A percentile compares a stretch with the other conserved stretches of the same genome.
Conservation (phyloP, 2,113 vertebrate species). For the Dascyllus trimaculatus region DNA sequence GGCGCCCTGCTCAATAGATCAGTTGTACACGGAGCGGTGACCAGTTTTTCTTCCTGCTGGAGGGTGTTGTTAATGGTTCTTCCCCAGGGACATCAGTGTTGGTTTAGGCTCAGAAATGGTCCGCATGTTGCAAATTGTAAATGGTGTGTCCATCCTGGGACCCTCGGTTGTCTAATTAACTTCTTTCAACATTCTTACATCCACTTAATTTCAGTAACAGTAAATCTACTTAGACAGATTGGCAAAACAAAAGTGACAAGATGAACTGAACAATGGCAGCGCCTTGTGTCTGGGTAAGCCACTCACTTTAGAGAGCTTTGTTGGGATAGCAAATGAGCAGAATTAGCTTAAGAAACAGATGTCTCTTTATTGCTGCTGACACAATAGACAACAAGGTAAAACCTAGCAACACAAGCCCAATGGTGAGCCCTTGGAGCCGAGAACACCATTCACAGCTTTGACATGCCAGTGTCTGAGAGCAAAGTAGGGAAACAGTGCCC, state of each 20-base stretch:
- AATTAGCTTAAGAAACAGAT: conserved; percentile 57
- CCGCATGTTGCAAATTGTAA: conserved; percentile 9
- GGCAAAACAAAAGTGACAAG: conserved; percentile 56
- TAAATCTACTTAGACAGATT: conserved; percentile 43
- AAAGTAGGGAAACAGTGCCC: conserved; percentile 70
- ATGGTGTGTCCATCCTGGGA: background rate
- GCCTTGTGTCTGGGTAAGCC: conserved; percentile 25
- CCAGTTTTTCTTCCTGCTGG: background rate
- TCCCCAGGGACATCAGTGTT: conserved; percentile 19
- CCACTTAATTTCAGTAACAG: conserved; percentile 25
- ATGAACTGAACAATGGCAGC: conserved; percentile 36
- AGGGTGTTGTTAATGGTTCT: conserved; percentile 30
- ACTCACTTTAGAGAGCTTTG: conserved; percentile 44
- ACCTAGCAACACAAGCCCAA: conserved; percentile 35
- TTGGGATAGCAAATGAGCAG: conserved; percentile 38
- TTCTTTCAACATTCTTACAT: conserved; percentile 33
- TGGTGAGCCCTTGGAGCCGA: background rate
- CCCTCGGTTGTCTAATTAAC: background rate
- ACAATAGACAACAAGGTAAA: conserved; percentile 26
- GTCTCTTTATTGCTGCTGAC: conserved; percentile 48
- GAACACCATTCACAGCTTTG: conserved; percentile 14
- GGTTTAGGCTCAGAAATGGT: conserved; percentile 23
- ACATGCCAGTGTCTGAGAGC: background rate
- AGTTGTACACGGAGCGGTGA: conserved; percentile 20
- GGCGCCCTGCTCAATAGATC: background rate